Evolutionary conservation across 23 tunicate species (phyloP), one percentile per base, ranked within the genome.

Genomic region (Trididemnum nubilum): DNA sequence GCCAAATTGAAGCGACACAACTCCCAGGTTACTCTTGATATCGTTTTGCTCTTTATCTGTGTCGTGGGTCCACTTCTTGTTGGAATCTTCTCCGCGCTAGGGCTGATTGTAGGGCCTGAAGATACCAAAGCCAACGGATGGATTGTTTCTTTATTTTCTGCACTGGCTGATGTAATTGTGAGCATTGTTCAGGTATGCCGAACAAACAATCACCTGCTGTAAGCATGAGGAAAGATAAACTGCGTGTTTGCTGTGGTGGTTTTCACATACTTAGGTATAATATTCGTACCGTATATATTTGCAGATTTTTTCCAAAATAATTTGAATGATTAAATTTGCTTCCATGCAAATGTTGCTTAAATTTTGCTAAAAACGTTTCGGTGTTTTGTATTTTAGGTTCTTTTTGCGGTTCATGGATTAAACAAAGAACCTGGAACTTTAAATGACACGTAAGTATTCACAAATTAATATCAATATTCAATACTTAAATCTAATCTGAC

Each of bases 11-110:
- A 40, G 7, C 22, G 58, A 21, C 25, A 38, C 25, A 24, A 73
- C 28, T 38, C 78, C 9, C 15, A 57, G 9, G 78, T 73, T 21
- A 73, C 30, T 26, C 78, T 91, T 24, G 97, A 91, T 44, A 79
- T 60, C 19, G 90, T 85, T 22, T 70, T 91, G 1, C 83, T 85
- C 5, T 36, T 91, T 34, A 74, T 91, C 21, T 77, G 81, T 50
- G 39, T 91, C 28, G 54, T 33, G 19, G 87, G 97, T 9, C 83
- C 86, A 5, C 65, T 83, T 4, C 36, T 73, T 2, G 22, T 81
- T 21, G 87, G 81, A 35, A 36, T 75, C 24, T 91, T 91, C 70
- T 80, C 78, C 0, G 58, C 33, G 5, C 52, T 90, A 27, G 81
- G 89, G 15, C 36, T 78, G 19, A 54, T 23, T 33, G 88, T 73